Conservation (phyloP, 2,797 vertebrate genomes). For the Taeniopygia guttata region DNA sequence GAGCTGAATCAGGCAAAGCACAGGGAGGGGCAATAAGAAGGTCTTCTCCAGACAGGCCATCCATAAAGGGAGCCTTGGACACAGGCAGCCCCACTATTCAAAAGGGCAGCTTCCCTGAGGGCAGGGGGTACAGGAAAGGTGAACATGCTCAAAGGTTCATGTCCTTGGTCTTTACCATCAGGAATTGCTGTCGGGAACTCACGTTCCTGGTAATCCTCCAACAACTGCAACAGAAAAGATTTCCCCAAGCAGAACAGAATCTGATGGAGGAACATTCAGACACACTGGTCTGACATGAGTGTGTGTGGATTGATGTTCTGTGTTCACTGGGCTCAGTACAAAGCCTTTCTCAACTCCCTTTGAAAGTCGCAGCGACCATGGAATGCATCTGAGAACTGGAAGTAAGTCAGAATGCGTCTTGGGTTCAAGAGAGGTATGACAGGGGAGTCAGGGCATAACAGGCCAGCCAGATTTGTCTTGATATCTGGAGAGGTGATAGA, state of each 20-base stretch:
- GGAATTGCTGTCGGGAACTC: neutral
- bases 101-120: neutral
- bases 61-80: neutral
- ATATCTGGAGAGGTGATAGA: neutral
- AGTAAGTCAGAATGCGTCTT: neutral
- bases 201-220: neutral
- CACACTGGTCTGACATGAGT: neutral
- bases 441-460: neutral
- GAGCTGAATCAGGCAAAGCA: neutral
- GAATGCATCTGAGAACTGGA: neutral
- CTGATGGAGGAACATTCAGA: neutral
- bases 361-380: fast-evolving
- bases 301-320: neutral
- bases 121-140: neutral
- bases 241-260: neutral
- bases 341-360: neutral
- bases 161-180: neutral
- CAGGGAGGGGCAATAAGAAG: neutral
- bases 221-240: neutral
- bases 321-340: neutral
- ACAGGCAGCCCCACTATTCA: neutral
- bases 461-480: neutral
- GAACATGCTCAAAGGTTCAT: neutral
- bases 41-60: neutral
- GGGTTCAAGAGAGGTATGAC: neutral